Percentiles rank a stretch among this genome's conserved stretches.
Evolutionary conservation across 2,888 invertebrate species (phyloP).

Genomic region (Seira musarum): DNA sequence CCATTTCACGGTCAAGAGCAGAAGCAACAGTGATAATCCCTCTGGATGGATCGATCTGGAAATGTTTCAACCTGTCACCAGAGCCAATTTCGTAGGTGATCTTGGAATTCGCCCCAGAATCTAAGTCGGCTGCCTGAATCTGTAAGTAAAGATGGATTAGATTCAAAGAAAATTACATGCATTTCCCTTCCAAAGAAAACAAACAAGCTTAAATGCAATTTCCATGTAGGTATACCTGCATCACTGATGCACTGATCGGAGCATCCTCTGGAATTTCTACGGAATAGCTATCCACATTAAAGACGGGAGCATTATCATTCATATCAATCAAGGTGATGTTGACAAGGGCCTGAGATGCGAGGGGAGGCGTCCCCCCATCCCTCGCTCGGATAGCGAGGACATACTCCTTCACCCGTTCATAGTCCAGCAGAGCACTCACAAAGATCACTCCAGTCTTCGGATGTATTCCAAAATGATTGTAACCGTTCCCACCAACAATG

Average conservation of each 20-base stretch:
- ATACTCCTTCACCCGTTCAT: conserved; percentile 88
- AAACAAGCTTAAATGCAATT: neutral
- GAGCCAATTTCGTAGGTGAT: conserved; percentile 84
- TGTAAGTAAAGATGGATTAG: conserved; percentile 69
- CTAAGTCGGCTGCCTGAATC: conserved; percentile 87
- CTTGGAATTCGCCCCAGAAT: conserved; percentile 85
- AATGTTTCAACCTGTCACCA: conserved; percentile 84
- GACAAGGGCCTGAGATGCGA: conserved; percentile 89
- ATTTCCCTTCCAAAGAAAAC: neutral
- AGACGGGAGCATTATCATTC: conserved; percentile 90
- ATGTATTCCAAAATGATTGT: conserved; percentile 86
- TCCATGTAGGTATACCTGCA: conserved; percentile 77
- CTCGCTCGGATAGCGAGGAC: conserved; percentile 91
- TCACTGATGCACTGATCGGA: conserved; percentile 79
- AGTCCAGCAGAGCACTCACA: conserved; percentile 87
- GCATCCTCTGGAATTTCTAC: conserved; percentile 87
- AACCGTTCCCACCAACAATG: conserved; percentile 90
- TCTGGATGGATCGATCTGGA: conserved; percentile 82
- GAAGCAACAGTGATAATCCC: conserved; percentile 85
- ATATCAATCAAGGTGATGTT: conserved; percentile 89
- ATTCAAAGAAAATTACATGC: neutral
- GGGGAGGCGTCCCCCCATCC: conserved; percentile 90
- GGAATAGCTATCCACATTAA: conserved; percentile 80
- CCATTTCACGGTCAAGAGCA: conserved; percentile 86
- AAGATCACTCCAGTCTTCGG: conserved; percentile 80